Conservation (phyloP, 2,888 invertebrate species). For the Gymnosoma rotundatum region DNA sequence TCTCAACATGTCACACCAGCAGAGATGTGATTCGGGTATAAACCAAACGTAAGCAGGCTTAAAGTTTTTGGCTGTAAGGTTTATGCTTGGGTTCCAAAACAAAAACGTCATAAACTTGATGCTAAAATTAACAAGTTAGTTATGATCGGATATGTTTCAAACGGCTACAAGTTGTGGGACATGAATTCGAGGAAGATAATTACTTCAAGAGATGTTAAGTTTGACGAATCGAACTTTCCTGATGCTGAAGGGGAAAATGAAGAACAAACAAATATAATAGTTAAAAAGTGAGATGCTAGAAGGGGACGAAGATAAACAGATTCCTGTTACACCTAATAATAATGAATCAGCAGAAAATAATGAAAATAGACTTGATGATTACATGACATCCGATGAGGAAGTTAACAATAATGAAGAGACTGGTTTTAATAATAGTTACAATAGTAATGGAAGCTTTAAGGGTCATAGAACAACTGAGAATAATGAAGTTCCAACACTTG, state of each 20-base stretch:
- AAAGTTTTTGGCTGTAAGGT: constrained; percentile 8
- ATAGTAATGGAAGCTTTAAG: neutral
- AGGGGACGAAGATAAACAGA: neutral
- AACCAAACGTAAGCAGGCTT: neutral
- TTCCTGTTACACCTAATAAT: neutral
- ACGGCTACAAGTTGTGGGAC: constrained; percentile 15
- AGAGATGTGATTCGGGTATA: constrained; percentile 10
- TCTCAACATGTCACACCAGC: neutral
- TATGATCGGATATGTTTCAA: constrained; percentile 11
- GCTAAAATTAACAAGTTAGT: neutral
- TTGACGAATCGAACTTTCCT: constrained; percentile 2
- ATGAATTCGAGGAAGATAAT: constrained; percentile 3
- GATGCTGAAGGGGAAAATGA: neutral
- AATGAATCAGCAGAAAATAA: neutral
- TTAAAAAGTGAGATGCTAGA: constrained; percentile 2
- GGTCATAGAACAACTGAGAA: constrained; percentile 46
- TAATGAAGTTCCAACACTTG: neutral
- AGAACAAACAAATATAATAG: neutral
- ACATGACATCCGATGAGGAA: neutral
- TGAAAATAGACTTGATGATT: neutral
- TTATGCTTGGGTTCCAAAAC: constrained; percentile 20
- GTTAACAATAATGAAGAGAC: neutral
- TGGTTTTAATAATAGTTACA: neutral
- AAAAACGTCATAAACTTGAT: constrained; percentile 13
- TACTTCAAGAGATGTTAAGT: constrained; percentile 23